Evolutionary conservation across 2,113 vertebrate genomes (phyloP), one percentile per base, ranked within the genome.

Genomic region (Podarcis muralis): DNA sequence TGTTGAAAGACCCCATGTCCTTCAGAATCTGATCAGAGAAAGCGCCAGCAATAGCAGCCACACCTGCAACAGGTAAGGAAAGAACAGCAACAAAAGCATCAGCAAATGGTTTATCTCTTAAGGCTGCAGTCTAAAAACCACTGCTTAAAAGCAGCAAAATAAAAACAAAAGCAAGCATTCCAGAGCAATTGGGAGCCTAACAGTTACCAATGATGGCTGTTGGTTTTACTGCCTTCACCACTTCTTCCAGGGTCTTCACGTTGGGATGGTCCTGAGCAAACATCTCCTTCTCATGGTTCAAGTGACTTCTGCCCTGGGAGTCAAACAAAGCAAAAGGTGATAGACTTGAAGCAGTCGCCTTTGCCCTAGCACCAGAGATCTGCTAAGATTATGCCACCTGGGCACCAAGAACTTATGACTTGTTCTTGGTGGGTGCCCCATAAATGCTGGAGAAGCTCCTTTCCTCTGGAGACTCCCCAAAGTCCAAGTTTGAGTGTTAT

Each of bases 191-290:
- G 69, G 69, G 25, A 8, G 87, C 0, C 62, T 0, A 43, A 16
- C 25, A 59, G 85, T 92, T 94, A 99, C 99, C 99, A 93, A 99
- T 99, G 92, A 99, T 96, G 75, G 98, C 98, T 0, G 98, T 98
- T 91, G 99, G 99, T 93, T 98, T 99, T 91, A 99, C 96, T 93
- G 96, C 97, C 84, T 96, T 93, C 89, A 99, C 99, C 84, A 98
- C 98, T 90, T 99, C 98, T 95, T 98, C 98, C 89, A 99, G 95
- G 0, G 98, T 98, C 87, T 95, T 98, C 91, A 99, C 88, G 86
- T 95, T 97, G 1, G 97, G 97, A 81, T 99, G 98, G 0, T 99
- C 98, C 11, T 99, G 98, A 66, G 99, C 98, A 96, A 99, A 99
- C 93, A 98, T 83, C 85, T 98, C 96, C 90, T 99, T 99, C 93